These are phyloP conservation scores for Leucosticte australis DNA, from an alignment of 2,113 vertebrate genomes.

Conservation along the genomic window DNA sequence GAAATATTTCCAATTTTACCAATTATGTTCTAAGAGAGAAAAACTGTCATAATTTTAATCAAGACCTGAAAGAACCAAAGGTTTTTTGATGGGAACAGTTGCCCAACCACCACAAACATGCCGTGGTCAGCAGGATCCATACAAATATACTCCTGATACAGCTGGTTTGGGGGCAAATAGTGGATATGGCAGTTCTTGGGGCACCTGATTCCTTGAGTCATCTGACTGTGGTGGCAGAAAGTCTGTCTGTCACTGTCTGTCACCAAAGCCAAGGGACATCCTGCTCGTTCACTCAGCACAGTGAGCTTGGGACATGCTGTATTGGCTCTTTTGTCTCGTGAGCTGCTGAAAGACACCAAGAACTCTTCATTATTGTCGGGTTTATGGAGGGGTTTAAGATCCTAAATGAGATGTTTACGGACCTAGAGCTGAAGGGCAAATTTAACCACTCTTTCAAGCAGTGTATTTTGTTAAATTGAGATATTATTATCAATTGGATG, in stretches of 20 bases:
- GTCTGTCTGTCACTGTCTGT: neutral
- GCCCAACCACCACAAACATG: neutral
- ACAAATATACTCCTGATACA: neutral
- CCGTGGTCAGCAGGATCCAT: neutral
- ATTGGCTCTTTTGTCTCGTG: fast-evolving
- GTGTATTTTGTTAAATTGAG: neutral
- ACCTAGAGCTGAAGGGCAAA: neutral
- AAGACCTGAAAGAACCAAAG: neutral
- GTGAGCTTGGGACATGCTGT: fast-evolving
- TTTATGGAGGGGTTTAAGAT: neutral
- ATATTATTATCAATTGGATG: neutral
- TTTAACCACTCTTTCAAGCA: neutral
- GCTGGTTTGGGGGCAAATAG: neutral
- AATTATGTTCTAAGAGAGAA: neutral
- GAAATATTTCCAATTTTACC: neutral
- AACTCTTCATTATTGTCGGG: neutral
- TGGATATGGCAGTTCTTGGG: neutral
- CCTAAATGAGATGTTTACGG: neutral
- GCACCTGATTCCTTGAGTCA: neutral
- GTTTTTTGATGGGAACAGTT: neutral
- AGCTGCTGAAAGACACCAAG: neutral
- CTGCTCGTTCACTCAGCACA: neutral
- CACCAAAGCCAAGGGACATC: neutral
- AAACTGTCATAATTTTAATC: neutral
- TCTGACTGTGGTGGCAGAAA: neutral